These are phyloP conservation scores for Drosophila prolongata DNA, from an alignment of 2,888 invertebrate genomes.

Conservation along the genomic window DNA sequence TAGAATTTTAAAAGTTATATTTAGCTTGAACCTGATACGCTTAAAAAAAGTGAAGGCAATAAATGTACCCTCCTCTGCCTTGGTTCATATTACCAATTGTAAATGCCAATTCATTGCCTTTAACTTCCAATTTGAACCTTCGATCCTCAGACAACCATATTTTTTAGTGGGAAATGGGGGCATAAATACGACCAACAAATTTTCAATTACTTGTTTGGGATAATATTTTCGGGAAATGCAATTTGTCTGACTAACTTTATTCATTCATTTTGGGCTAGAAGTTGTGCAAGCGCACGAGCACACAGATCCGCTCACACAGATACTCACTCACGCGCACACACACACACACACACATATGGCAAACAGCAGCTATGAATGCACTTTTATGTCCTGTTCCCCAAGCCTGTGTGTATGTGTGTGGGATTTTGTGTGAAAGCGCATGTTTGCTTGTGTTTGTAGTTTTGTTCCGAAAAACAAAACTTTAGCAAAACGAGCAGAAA, in stretches of 20 bases:
- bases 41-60: not conserved
- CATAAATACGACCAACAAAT: constrained; percentile 74
- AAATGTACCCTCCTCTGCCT: not conserved
- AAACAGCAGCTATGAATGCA: constrained; percentile 58
- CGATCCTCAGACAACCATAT: constrained; percentile 5
- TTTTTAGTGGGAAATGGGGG: not conserved
- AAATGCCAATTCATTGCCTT: not conserved
- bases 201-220: constrained; percentile 79
- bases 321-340: constrained; percentile 16
- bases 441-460: constrained; percentile 65
- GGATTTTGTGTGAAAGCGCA: constrained; percentile 32
- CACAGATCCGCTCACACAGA: constrained; percentile 7
- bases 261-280: constrained; percentile 66
- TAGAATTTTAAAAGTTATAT: too few relatives aligned
- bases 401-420: constrained; percentile 17
- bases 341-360: constrained; percentile 21
- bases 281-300: constrained; percentile 60
- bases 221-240: constrained; percentile 80
- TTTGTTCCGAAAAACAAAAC: constrained; percentile 44
- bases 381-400: constrained; percentile 42
- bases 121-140: not conserved
- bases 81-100: not conserved
- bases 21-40: too few relatives aligned
- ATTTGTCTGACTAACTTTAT: constrained; percentile 80
- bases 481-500: constrained; percentile 52